Conservation (phyloP, 2,888 invertebrate species). For the Limnephilus lunatus region DNA sequence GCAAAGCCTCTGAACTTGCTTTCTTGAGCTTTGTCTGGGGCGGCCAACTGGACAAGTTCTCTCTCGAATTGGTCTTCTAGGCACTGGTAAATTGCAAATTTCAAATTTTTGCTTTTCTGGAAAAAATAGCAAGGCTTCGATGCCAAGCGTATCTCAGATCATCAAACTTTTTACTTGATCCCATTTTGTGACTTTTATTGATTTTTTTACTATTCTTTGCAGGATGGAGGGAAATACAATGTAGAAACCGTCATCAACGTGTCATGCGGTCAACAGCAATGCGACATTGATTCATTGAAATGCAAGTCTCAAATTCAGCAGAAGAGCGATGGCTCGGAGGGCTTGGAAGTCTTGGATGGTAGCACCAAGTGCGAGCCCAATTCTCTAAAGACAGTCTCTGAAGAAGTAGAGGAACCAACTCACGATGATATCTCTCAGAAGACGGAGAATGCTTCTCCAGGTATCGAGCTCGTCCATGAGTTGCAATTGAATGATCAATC, state of each 20-base stretch:
- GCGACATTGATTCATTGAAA: slow-evolving; percentile 69
- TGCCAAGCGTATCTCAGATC: no score
- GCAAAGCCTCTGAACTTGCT: no score
- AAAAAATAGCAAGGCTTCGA: no score
- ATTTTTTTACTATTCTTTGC: slow-evolving; percentile 65
- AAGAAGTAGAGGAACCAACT: slow-evolving; percentile 9
- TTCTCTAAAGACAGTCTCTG: neutral
- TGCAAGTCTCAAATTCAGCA: slow-evolving; percentile 67
- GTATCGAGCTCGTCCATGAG: slow-evolving; percentile 57
- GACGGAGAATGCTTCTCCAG: slow-evolving; percentile 18
- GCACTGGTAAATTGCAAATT: no score
- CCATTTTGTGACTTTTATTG: neutral
- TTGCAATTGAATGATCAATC: slow-evolving; percentile 60
- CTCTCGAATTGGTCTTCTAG: no score
- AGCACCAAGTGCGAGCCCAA: slow-evolving; percentile 35
- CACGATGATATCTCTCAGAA: slow-evolving; percentile 22
- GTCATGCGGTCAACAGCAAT: slow-evolving; percentile 68
- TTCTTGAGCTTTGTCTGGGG: no score
- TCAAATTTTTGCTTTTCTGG: no score
- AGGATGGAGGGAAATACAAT: slow-evolving; percentile 70
- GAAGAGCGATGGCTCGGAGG: slow-evolving; percentile 34
- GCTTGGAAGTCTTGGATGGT: slow-evolving; percentile 37
- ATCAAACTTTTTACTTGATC: neutral
- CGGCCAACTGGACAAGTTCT: no score
- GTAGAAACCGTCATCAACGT: slow-evolving; percentile 71